Evolutionary conservation across 1,140 invertebrate genomes (phyloP).

Genomic region (Thereuonema tuberculata): DNA sequence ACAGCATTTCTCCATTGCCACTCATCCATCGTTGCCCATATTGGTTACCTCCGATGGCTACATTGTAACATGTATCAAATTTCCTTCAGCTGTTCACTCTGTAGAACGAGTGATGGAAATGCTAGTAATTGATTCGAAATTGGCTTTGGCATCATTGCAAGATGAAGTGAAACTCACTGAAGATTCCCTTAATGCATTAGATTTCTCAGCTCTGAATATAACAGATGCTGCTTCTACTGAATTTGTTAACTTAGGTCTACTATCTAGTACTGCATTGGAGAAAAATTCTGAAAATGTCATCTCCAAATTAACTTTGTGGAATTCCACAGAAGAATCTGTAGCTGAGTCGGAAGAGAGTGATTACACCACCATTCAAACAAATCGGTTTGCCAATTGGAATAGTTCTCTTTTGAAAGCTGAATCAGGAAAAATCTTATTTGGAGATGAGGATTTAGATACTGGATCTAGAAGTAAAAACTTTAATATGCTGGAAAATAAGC

Average conservation of each 20-base stretch:
- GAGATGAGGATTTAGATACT: too few relatives aligned
- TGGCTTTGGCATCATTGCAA: neutral
- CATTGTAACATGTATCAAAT: too few relatives aligned
- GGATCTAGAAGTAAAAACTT: neutral
- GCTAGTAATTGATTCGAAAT: neutral
- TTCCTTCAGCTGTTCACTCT: too few relatives aligned
- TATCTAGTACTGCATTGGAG: neutral
- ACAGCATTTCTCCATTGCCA: neutral
- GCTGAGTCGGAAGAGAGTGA: neutral
- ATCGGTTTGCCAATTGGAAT: too few relatives aligned
- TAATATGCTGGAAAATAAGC: neutral
- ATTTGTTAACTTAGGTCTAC: too few relatives aligned
- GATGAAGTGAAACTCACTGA: neutral
- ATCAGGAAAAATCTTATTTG: too few relatives aligned
- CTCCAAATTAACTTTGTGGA: neutral
- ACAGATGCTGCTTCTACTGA: neutral
- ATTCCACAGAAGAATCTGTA: neutral
- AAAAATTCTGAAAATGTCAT: neutral
- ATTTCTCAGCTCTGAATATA: neutral
- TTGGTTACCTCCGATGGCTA: neutral
- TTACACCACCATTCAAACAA: too few relatives aligned
- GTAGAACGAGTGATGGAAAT: too few relatives aligned
- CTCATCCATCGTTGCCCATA: neutral
- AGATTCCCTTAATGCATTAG: neutral
- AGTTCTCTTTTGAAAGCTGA: too few relatives aligned